Evolutionary conservation across 2,113 vertebrate genomes (phyloP).

Genomic region (Oreochromis niloticus): DNA sequence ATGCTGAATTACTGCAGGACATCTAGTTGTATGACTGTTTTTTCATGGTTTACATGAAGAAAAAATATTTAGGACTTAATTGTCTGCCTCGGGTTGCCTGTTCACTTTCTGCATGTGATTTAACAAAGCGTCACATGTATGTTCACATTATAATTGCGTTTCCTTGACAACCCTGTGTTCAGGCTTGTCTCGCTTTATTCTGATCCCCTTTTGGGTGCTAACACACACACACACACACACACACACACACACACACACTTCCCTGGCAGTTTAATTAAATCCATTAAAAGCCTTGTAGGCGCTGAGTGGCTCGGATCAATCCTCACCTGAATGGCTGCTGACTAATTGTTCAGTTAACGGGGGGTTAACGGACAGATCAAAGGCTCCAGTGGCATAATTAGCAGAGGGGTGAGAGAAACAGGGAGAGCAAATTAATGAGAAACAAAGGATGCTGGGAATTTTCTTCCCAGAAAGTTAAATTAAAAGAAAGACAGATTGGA

Average conservation of each 20-base stretch:
- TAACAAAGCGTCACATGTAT: conserved; percentile 13
- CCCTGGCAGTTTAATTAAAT: conserved; percentile 67
- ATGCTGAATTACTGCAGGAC: background rate
- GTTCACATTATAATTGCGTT: conserved; percentile 29
- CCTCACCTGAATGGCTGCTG: conserved; percentile 68
- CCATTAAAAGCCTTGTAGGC: conserved; percentile 69
- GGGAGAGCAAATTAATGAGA: conserved; percentile 45
- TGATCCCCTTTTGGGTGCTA: conserved; percentile 7
- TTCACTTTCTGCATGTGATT: background rate
- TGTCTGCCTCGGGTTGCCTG: background rate
- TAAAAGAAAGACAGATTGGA: background rate
- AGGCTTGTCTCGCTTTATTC: conserved; percentile 30
- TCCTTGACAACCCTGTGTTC: conserved; percentile 39
- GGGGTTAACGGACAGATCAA: conserved; percentile 70
- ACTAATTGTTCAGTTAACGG: conserved; percentile 69
- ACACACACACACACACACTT: background rate
- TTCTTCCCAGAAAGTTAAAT: conserved; percentile 6
- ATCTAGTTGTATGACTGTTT: background rate
- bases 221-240: background rate
- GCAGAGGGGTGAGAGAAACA: conserved; percentile 14
- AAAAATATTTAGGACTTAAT: background rate
- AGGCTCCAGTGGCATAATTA: conserved; percentile 56
- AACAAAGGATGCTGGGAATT: conserved; percentile 46
- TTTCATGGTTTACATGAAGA: background rate
- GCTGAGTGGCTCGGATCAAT: conserved; percentile 55